These are phyloP conservation scores for Dryobota labecula DNA, from an alignment of 2,888 invertebrate species.

Conservation along the genomic window DNA sequence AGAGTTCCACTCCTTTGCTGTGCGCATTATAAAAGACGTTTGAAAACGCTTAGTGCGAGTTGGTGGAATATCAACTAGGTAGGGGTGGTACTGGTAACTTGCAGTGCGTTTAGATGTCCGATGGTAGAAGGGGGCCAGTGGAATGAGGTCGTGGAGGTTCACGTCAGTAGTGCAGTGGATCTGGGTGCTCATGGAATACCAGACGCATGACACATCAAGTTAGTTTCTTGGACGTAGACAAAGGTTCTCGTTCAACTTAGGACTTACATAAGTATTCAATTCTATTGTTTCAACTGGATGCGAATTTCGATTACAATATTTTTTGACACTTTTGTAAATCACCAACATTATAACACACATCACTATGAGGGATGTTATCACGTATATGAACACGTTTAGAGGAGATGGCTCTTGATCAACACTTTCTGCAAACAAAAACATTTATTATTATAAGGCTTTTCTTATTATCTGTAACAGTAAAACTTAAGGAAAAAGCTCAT, in stretches of 20 bases:
- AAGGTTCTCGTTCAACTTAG: background rate
- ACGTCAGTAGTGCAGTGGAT: background rate
- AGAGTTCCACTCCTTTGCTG: too few relatives aligned
- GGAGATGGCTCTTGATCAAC: too few relatives aligned
- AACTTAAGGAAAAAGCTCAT: background rate
- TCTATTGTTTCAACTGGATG: too few relatives aligned
- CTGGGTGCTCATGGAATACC: background rate
- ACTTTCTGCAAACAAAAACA: background rate
- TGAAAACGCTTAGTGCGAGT: too few relatives aligned
- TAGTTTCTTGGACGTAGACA: background rate
- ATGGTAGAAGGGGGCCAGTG: too few relatives aligned
- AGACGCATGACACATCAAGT: background rate
- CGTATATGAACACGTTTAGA: background rate
- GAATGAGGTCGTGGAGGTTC: too few relatives aligned
- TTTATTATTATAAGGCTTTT: background rate
- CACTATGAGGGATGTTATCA: background rate
- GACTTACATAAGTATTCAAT: conserved; percentile 1
- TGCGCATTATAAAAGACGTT: too few relatives aligned
- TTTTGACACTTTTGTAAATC: background rate
- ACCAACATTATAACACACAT: background rate
- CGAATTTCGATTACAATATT: background rate
- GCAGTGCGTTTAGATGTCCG: too few relatives aligned
- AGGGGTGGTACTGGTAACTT: too few relatives aligned
- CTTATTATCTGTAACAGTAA: background rate
- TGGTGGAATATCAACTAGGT: too few relatives aligned